phyloP scores from a whole-genome alignment of 2,888 invertebrate genomes.

The Idaea straminata region DNA sequence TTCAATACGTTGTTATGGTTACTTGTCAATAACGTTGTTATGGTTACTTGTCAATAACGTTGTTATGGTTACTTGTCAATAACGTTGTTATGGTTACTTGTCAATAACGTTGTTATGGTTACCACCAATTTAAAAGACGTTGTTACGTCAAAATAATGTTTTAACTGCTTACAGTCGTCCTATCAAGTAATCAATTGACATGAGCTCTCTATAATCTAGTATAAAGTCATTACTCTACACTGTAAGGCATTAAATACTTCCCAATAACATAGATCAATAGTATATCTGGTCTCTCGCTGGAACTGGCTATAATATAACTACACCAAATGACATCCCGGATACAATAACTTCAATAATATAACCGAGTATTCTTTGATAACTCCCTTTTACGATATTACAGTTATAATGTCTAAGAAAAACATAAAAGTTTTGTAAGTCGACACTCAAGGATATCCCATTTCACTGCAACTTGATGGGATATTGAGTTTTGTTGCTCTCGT shows the following conservation, averaged over 20 bases:
- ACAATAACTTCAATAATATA: constrained; percentile 17
- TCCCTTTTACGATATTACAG: constrained; percentile 27
- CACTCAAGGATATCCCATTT: constrained; percentile 30
- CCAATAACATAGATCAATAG: constrained; percentile 14
- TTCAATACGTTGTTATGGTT: too few species aligned
- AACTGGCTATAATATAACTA: constrained; percentile 13
- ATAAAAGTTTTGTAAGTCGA: constrained; percentile 26
- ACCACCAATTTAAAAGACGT: too few species aligned
- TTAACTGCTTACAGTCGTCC: too few species aligned
- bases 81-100: too few species aligned
- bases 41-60: too few species aligned
- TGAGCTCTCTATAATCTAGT: background rate
- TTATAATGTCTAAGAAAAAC: constrained; percentile 27
- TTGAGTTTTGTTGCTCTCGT: constrained; percentile 16
- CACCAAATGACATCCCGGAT: constrained; percentile 27
- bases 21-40: too few species aligned
- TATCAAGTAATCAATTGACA: too few species aligned
- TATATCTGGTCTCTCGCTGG: constrained; percentile 16
- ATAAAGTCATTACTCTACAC: background rate
- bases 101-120: too few species aligned
- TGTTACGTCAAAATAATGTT: too few species aligned
- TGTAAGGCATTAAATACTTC: background rate
- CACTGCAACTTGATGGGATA: constrained; percentile 13
- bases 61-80: too few species aligned
- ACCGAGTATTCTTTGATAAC: constrained; percentile 20